Conservation (phyloP, 1,140 invertebrate species). For the Monochamus saltuarius region DNA sequence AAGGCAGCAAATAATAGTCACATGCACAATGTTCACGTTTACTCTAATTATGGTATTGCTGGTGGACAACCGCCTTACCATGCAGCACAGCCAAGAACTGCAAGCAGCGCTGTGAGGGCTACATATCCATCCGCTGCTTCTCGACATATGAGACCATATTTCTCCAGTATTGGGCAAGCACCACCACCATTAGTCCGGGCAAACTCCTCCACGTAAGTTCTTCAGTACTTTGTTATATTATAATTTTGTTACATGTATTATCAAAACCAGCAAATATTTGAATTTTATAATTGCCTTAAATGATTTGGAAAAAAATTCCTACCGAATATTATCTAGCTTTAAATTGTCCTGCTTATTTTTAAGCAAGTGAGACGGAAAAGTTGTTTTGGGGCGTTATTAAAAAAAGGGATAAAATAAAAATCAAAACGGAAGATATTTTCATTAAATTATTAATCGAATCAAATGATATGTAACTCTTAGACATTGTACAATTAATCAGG, state of each 20-base stretch:
- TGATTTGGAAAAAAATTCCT: too few relatives aligned
- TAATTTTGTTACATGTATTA: background rate
- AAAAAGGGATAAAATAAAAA: too few relatives aligned
- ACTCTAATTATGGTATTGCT: slow-evolving; percentile 36
- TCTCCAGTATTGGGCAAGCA: slow-evolving; percentile 49
- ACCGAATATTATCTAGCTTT: too few relatives aligned
- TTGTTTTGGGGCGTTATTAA: too few relatives aligned
- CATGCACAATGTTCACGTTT: slow-evolving; percentile 40
- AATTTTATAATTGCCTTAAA: too few relatives aligned
- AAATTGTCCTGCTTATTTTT: too few relatives aligned
- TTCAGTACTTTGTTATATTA: background rate
- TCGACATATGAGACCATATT: slow-evolving; percentile 40
- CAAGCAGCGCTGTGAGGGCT: slow-evolving; percentile 39
- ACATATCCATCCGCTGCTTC: slow-evolving; percentile 54
- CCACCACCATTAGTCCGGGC: slow-evolving; percentile 59
- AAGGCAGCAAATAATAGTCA: slow-evolving; percentile 51
- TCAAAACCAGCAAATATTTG: background rate
- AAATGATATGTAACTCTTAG: too few relatives aligned
- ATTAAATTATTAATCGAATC: too few relatives aligned
- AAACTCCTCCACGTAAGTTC: slow-evolving; percentile 38
- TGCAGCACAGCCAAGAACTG: slow-evolving; percentile 38
- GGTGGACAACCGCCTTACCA: slow-evolving; percentile 40
- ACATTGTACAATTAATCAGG: too few relatives aligned
- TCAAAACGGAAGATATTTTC: too few relatives aligned
- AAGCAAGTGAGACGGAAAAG: too few relatives aligned